Evolutionary conservation across 2,888 invertebrate genomes (phyloP).

Genomic region (Polymixis flavicincta): DNA sequence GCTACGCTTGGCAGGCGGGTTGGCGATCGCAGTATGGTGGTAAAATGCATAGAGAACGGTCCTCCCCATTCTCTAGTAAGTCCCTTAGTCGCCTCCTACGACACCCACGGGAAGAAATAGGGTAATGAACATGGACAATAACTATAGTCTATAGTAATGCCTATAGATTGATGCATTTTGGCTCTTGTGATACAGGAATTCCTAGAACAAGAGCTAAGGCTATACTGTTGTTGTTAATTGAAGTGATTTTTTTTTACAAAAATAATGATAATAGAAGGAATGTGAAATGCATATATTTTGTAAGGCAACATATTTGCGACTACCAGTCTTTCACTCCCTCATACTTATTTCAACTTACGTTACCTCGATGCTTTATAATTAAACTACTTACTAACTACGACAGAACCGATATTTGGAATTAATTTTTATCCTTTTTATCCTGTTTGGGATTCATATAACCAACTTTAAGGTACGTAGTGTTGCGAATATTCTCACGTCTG

Average conservation of each 20-base stretch:
- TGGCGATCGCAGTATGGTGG: no score
- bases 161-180: not conserved
- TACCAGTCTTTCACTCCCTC: not conserved
- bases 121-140: no score
- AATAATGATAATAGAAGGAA: not conserved
- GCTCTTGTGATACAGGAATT: no score
- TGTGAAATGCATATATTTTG: not conserved
- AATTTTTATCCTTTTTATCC: not conserved
- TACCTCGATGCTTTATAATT: not conserved
- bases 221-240: no score
- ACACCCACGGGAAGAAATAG: no score
- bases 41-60: no score
- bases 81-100: no score
- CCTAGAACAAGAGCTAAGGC: no score
- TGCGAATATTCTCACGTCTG: constrained; percentile 52
- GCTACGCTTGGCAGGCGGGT: no score
- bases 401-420: not conserved
- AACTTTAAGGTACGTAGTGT: constrained; percentile 1
- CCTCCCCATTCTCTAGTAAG: no score
- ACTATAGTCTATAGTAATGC: not conserved
- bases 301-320: not conserved
- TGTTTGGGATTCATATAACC: constrained; percentile 11
- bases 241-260: no score
- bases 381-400: not conserved
- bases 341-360: not conserved